Percentiles rank a stretch among this genome's conserved stretches.
These are phyloP conservation scores for Carcinoscorpius rotundicauda DNA, from an alignment of 1,140 invertebrate species.

Conservation along the genomic window DNA sequence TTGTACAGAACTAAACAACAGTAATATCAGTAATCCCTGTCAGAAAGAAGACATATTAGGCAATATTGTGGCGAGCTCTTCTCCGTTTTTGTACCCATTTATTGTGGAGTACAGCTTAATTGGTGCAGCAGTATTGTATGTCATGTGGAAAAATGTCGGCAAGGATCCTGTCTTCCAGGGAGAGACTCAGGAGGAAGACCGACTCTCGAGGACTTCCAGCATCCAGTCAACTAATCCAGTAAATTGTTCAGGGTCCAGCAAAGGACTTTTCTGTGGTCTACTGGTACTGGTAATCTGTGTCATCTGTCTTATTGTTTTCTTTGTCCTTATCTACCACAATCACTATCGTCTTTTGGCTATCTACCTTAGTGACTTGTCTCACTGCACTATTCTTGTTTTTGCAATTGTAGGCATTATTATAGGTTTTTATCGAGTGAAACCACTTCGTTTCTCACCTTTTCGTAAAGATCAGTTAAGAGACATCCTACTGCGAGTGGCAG, in stretches of 20 bases:
- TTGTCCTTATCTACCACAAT: constrained; percentile 61
- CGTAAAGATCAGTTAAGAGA: constrained; percentile 51
- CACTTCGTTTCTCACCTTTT: constrained; percentile 50
- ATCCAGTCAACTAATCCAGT: constrained; percentile 15
- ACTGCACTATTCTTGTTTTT: constrained; percentile 72
- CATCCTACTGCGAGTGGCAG: constrained; percentile 76
- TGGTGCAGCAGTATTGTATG: constrained; percentile 89
- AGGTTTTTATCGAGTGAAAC: constrained; percentile 58
- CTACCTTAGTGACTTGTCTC: constrained; percentile 81
- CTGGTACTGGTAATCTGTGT: constrained; percentile 72
- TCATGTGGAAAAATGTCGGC: constrained; percentile 87
- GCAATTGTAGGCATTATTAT: constrained; percentile 79
- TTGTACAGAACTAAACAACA: constrained; percentile 48
- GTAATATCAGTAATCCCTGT: constrained; percentile 48
- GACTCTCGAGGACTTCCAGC: constrained; percentile 15
- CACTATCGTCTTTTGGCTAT: constrained; percentile 50
- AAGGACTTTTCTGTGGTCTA: constrained; percentile 80
- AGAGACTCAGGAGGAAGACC: constrained; percentile 13
- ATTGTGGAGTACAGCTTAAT: constrained; percentile 95
- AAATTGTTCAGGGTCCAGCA: constrained; percentile 75
- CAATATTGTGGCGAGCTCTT: constrained; percentile 68
- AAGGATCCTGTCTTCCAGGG: constrained; percentile 18
- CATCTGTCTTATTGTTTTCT: constrained; percentile 86
- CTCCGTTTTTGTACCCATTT: constrained; percentile 86
- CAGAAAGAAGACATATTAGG: constrained; percentile 27